A percentile compares a stretch with the other conserved stretches of the same genome.
These are phyloP conservation scores for Alaudala cheleensis DNA, from an alignment of 2,113 vertebrate genomes.

Conservation along the genomic window DNA sequence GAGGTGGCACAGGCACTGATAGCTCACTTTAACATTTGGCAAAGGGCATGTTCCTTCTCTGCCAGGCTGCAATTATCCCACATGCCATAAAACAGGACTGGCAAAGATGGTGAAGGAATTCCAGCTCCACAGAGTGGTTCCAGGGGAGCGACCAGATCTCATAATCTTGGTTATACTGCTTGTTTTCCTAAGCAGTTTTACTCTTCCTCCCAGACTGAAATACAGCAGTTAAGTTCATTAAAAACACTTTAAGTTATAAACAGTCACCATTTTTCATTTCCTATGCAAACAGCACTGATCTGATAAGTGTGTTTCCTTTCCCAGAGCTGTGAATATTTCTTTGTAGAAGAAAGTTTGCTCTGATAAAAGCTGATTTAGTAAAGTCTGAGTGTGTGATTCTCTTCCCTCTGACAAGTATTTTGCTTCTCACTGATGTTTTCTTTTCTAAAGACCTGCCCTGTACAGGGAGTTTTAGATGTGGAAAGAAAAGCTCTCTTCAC, in stretches of 20 bases:
- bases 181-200: slow-evolving; percentile 37
- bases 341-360: slow-evolving; percentile 9
- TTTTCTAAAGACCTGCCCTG: slow-evolving; percentile 12
- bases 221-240: slow-evolving; percentile 30
- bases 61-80: slow-evolving; percentile 30
- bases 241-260: slow-evolving; percentile 31
- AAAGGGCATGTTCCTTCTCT: not conserved
- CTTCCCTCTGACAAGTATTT: not conserved
- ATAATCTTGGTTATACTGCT: not conserved
- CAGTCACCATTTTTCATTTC: slow-evolving; percentile 50
- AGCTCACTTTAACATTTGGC: not conserved
- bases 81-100: not conserved
- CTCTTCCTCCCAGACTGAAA: not conserved
- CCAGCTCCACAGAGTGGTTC: not conserved
- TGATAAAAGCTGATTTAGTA: slow-evolving; percentile 22
- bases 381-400: not conserved
- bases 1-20: not conserved
- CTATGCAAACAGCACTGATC: slow-evolving; percentile 47
- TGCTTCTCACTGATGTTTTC: not conserved
- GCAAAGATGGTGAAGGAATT: not conserved
- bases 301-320: slow-evolving; percentile 63
- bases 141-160: not conserved
- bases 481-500: not conserved
- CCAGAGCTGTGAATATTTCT: not conserved
- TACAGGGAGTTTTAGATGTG: not conserved